Evolutionary conservation across 2,797 vertebrate species (phyloP), one percentile per base, ranked within the genome.

Genomic region (Alcedo atthis): DNA sequence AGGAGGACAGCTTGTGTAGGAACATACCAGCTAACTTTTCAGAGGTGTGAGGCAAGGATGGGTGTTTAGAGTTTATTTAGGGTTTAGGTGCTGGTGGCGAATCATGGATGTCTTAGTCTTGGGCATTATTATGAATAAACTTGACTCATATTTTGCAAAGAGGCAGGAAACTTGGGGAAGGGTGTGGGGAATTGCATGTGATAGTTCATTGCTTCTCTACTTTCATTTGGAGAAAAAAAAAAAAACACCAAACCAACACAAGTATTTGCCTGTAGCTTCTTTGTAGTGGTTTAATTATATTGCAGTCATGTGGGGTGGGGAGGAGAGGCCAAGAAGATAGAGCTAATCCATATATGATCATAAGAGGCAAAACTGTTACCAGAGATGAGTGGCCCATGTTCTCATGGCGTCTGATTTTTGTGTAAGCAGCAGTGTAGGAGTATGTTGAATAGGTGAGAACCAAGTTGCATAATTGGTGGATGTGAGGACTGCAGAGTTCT

Each of bases 371-470:
- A 83, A 69, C 59, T 92, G 48, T 73, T 96, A 63, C 45, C 91
- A 77, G 75, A 66, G 80, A 80, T 71, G 73, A 95, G 67, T 94
- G 92, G 57, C 85, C 94, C 86, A 24, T 58, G 75, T 89, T 90
- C 87, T 87, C 82, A 70, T 85, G 74, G 86, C 3, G 0, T 63
- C 59, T 91, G 82, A 74, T 37, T 85, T 95, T 93, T 91, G 81
- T 87, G 92, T 85, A 87, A 91, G 90, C 85, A 89, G 88, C 55
- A 25, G 62, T 58, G 93, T 94, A 43, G 93, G 87, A 95, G 89
- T 77, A 69, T 77, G 89, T 84, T 93, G 92, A 86, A 75, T 94
- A 88, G 94, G 92, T 91, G 88, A 95, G 91, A 92, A 75, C 48
- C 0, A 0, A 64, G 57, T 84, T 93, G 83, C 49, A 8, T 55